Conservation (phyloP, 2,888 invertebrate genomes). For the Trachelus stipa region DNA sequence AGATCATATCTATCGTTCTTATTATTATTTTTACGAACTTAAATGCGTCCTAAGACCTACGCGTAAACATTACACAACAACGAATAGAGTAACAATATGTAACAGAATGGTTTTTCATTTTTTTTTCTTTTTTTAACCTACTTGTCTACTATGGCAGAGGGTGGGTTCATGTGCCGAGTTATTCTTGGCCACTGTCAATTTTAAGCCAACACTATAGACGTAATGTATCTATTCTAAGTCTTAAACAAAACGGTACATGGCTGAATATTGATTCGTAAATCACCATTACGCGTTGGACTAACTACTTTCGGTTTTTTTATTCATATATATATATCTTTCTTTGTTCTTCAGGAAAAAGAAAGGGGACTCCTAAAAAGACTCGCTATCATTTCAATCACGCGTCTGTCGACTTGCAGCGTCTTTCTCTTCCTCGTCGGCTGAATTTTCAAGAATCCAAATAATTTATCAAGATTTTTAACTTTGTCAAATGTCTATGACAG, state of each 20-base stretch:
- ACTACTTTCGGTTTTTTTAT: constrained; percentile 42
- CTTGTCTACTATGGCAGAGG: constrained; percentile 50
- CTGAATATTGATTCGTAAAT: constrained; percentile 45
- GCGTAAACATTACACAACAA: constrained; percentile 55
- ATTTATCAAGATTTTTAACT: too few relatives aligned
- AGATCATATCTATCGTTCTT: constrained; percentile 7
- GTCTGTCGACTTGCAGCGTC: background rate
- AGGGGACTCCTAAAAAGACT: constrained; percentile 54
- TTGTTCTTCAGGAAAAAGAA: background rate
- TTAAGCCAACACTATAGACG: constrained; percentile 52
- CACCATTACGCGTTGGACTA: constrained; percentile 49
- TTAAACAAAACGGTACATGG: constrained; percentile 49
- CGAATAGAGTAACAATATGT: constrained; percentile 50
- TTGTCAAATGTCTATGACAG: background rate
- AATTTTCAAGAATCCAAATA: background rate
- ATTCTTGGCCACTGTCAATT: constrained; percentile 55
- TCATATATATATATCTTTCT: background rate
- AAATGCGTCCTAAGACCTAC: constrained; percentile 37
- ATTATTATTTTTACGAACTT: constrained; percentile 33
- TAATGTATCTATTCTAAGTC: constrained; percentile 46
- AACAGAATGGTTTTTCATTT: constrained; percentile 35
- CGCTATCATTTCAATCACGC: background rate
- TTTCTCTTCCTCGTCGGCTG: background rate
- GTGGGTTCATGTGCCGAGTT: constrained; percentile 55
- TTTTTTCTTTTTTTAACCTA: constrained; percentile 37